Evolutionary conservation across 1,140 invertebrate species (phyloP), one percentile per base, ranked within the genome.

Genomic region (Drosophila kanapiae): DNA sequence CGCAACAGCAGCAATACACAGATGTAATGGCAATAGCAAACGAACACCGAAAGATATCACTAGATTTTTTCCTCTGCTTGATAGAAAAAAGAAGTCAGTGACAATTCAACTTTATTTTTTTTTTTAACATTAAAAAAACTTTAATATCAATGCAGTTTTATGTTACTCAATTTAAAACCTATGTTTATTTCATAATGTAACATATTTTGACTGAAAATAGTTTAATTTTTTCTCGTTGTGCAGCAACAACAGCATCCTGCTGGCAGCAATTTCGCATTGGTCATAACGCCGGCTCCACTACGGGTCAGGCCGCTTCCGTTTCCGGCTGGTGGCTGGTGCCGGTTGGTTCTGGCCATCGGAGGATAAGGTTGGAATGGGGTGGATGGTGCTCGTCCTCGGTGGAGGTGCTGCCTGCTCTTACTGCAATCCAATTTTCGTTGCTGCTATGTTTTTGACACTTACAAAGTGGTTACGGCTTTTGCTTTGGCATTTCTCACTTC

Each of bases 401-500:
- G 49, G 33, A 43, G 64, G 53, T 78, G 49, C 40, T 47, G 62
- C 18, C 61, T 49, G 79, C 60, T 76, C 76, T 67, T 69, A 78
- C 80, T 88, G 80, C 83, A 87, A 80, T 87, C 83, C 83, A 87
- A 87, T 87, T 87, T 87, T 87, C 83, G 80, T 88, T 83, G 72
- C 84, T 87, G 71, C 84, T 87, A 83, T 87, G 83, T 87, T 87
- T 87, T 87, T 87, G 83, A 87, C 84, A 87, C 84, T 87, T 87
- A 87, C 84, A 87, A 87, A 87, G 84, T 87, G 84, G 84, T 88
- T 88, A 88, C 84, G 84, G 81, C 84, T 88, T 90, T 88, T 88
- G 84, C 84, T 88, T 88, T 88, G 85, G 85, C 85, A 88, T 88
- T 88, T 88, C 84, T 88, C 84, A 88, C 84, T 88, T 88, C 84